A percentile compares a stretch with the other conserved stretches of the same genome.
These are phyloP conservation scores for Pelagia noctiluca DNA, from an alignment of 30 jellyfish, hydroid and myxozoan species.

Conservation along the genomic window DNA sequence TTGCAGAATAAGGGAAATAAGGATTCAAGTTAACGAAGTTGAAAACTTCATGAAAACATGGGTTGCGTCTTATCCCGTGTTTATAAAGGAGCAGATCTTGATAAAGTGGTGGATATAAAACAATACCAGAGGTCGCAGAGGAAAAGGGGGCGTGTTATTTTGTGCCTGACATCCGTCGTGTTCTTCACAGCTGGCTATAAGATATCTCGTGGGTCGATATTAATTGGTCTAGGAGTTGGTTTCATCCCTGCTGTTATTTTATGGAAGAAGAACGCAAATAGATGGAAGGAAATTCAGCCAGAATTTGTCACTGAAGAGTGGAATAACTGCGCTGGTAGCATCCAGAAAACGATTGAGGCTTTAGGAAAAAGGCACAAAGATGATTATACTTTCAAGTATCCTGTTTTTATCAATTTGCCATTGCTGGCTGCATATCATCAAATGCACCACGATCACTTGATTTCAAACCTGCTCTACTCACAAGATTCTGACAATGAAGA, in stretches of 20 bases:
- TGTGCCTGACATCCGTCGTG: constrained; percentile 28
- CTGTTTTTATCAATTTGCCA: constrained; percentile 51
- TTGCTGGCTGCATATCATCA: constrained; percentile 56
- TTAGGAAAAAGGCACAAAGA: constrained; percentile 46
- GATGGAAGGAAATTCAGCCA: constrained; percentile 65
- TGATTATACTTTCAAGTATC: constrained; percentile 40
- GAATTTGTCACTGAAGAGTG: constrained; percentile 58
- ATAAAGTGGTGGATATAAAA: constrained; percentile 30
- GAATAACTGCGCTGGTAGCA: constrained; percentile 49
- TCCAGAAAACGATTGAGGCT: constrained; percentile 43
- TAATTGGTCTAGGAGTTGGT: constrained; percentile 40
- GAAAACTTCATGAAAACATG: too few species aligned
- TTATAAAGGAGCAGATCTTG: constrained; percentile 58
- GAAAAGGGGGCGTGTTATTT: constrained; percentile 35
- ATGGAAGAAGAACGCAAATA: constrained; percentile 53
- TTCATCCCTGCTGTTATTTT: constrained; percentile 50
- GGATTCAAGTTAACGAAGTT: too few species aligned
- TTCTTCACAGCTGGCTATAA: constrained; percentile 24
- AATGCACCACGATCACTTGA: constrained; percentile 27
- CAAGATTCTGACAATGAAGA: constrained; percentile 47
- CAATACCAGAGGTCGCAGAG: constrained; percentile 45
- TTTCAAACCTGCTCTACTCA: background rate
- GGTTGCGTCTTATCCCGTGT: constrained; percentile 34
- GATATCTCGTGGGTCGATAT: constrained; percentile 37
- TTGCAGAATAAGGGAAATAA: too few species aligned